phyloP scores from a whole-genome alignment of 2,888 invertebrate species.

The Yponomeuta plumbellus region DNA sequence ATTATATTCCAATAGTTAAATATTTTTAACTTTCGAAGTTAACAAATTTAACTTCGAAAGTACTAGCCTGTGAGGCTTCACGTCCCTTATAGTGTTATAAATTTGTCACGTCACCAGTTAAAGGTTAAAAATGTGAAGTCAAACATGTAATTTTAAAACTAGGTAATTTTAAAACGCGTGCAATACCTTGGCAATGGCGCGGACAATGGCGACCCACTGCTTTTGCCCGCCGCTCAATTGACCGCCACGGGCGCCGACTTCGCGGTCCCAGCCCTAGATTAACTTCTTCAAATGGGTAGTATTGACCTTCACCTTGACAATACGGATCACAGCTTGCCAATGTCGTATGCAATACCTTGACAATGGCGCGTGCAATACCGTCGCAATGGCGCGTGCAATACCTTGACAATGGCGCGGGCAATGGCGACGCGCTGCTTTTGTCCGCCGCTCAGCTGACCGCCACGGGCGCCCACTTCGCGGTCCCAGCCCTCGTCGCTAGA shows the following conservation, averaged over 20 bases:
- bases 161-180: no score
- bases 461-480: conserved; percentile 92
- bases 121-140: no score
- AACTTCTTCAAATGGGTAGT: conserved; percentile 93
- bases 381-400: conserved; percentile 34
- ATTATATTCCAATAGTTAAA: no score
- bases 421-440: conserved; percentile 96
- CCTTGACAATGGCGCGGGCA: conserved; percentile 93
- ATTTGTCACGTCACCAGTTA: no score
- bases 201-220: conserved; percentile 94
- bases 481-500: conserved; percentile 83
- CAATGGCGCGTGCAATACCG: not conserved
- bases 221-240: conserved; percentile 93
- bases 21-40: no score
- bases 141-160: no score
- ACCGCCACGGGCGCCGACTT: conserved; percentile 92
- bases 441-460: conserved; percentile 93
- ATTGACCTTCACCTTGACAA: conserved; percentile 76
- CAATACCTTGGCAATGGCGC: conserved; percentile 89
- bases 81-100: no score
- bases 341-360: not conserved
- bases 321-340: not conserved
- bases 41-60: no score
- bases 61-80: no score
- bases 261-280: conserved; percentile 85